Evolutionary conservation across 2,888 invertebrate genomes (phyloP).

Genomic region (Thyatira batis): DNA sequence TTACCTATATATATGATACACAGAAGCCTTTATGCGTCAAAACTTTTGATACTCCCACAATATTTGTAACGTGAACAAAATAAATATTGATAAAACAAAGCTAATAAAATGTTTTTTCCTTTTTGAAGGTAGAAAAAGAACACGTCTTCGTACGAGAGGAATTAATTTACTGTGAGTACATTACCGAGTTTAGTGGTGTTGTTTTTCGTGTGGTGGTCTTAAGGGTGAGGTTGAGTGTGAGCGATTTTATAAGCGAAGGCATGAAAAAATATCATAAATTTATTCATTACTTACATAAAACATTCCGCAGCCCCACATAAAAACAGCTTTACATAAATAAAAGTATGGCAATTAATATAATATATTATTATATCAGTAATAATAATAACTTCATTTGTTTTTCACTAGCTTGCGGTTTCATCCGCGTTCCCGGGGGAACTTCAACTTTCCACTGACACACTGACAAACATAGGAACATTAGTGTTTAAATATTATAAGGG

Average conservation of each 20-base stretch:
- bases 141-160: constrained; percentile 38
- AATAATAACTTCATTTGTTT: no score
- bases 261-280: no score
- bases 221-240: constrained; percentile 23
- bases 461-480: no score
- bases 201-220: constrained; percentile 33
- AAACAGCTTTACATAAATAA: no score
- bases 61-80: neutral
- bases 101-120: constrained; percentile 7
- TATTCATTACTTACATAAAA: no score
- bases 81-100: constrained; percentile 3
- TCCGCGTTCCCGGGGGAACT: no score
- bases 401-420: no score
- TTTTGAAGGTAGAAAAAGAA: constrained; percentile 10
- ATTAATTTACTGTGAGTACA: constrained; percentile 57
- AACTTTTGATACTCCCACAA: neutral
- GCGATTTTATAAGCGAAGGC: constrained; percentile 16
- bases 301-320: no score
- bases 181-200: constrained; percentile 47
- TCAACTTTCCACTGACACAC: no score
- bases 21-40: neutral
- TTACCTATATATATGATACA: neutral
- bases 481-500: no score
- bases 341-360: no score
- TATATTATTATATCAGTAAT: no score